phyloP scores from a whole-genome alignment of 2,797 vertebrate species.

The Spatula clypeata region DNA sequence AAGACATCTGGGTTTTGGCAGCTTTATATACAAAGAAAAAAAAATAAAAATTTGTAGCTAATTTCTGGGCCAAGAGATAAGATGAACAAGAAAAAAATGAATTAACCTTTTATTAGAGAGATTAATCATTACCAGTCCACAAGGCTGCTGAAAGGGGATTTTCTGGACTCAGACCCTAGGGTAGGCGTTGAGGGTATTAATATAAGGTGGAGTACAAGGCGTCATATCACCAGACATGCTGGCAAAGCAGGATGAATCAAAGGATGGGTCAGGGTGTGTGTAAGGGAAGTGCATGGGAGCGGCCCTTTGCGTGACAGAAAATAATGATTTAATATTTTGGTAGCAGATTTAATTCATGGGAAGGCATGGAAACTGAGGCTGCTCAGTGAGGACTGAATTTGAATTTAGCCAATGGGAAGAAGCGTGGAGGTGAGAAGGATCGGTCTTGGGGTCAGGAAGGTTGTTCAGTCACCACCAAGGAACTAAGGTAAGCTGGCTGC shows the following conservation, averaged over 20 bases:
- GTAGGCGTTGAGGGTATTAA: neutral
- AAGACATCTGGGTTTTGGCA: slow-evolving; percentile 35
- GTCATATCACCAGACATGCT: neutral
- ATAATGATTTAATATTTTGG: neutral
- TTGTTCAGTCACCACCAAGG: fast-evolving
- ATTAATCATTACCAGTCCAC: neutral
- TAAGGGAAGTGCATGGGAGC: neutral
- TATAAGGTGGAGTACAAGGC: neutral
- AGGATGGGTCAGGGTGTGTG: neutral
- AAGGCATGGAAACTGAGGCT: neutral
- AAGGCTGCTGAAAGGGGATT: slow-evolving; percentile 20
- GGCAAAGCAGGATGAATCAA: neutral
- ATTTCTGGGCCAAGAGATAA: slow-evolving; percentile 62
- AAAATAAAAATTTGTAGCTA: neutral
- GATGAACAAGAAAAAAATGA: neutral
- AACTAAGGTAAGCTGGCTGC: neutral
- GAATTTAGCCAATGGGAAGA: neutral
- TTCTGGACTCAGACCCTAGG: neutral
- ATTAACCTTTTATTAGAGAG: slow-evolving; percentile 52
- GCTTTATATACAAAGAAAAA: slow-evolving; percentile 29
- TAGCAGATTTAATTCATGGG: neutral
- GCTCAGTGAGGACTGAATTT: neutral
- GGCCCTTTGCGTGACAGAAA: neutral
- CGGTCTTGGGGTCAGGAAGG: neutral
- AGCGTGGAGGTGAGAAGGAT: neutral